A percentile compares a stretch with the other conserved stretches of the same genome.
Conservation (phyloP, 2,797 vertebrate species). For the Lindbergichthys nudifrons region DNA sequence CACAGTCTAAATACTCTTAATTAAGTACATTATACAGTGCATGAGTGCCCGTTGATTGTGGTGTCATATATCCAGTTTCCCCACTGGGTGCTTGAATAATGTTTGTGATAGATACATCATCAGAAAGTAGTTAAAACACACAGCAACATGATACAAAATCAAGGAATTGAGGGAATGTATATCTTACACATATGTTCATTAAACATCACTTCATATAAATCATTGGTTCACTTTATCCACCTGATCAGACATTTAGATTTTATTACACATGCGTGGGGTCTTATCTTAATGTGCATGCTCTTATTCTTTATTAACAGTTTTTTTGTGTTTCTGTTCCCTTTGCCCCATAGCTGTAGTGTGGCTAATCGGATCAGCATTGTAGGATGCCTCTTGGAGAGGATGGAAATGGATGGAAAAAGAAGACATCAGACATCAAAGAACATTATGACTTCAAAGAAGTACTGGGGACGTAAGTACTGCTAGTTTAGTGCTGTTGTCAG, state of each 20-base stretch:
- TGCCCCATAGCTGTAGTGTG: slow-evolving; percentile 73
- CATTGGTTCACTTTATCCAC: neutral
- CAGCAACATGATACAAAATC: neutral
- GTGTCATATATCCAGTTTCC: slow-evolving; percentile 12
- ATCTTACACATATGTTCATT: neutral
- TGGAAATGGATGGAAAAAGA: slow-evolving; percentile 88
- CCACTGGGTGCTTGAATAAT: slow-evolving; percentile 7
- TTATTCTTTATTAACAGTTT: slow-evolving; percentile 19
- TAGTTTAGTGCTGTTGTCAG: slow-evolving; percentile 11
- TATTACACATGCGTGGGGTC: neutral
- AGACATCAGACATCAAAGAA: slow-evolving; percentile 88
- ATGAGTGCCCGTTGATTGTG: slow-evolving; percentile 23
- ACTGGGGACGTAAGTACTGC: slow-evolving; percentile 85
- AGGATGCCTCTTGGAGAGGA: slow-evolving; percentile 89
- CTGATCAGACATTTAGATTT: neutral
- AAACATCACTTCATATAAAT: neutral
- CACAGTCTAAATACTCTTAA: slow-evolving; percentile 17
- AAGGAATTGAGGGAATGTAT: neutral
- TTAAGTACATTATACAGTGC: slow-evolving; percentile 22
- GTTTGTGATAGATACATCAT: neutral
- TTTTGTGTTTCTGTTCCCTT: slow-evolving; percentile 26
- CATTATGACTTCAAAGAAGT: slow-evolving; percentile 89
- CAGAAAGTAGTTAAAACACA: neutral
- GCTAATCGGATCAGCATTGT: slow-evolving; percentile 71
- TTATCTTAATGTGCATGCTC: neutral